phyloP scores from a whole-genome alignment of 2,797 vertebrate species.

The Prionace glauca region DNA sequence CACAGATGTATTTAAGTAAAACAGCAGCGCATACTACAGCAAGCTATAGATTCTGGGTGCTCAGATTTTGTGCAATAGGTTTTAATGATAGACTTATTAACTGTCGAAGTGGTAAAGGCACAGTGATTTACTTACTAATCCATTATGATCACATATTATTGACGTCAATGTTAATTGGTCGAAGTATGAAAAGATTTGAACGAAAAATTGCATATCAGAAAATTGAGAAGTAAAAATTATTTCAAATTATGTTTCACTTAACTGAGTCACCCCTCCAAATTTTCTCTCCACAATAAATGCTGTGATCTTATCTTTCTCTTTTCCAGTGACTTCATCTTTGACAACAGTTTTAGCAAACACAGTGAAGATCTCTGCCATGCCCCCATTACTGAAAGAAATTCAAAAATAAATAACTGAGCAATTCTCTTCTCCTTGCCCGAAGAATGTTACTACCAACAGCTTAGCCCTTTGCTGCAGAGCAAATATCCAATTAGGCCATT shows the following conservation, averaged over 20 bases:
- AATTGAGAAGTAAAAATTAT: neutral
- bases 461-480: neutral
- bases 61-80: neutral
- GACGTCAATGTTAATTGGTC: neutral
- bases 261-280: slow-evolving; percentile 38
- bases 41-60: neutral
- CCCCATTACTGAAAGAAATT: slow-evolving; percentile 37
- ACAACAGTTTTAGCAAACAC: slow-evolving; percentile 36
- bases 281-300: slow-evolving; percentile 38
- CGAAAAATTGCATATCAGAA: neutral
- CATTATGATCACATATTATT: neutral
- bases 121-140: neutral
- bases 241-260: neutral
- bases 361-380: slow-evolving; percentile 38
- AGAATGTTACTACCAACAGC: too few relatives aligned
- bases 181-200: neutral
- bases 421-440: neutral
- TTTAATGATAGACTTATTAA: neutral
- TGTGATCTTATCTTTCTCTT: slow-evolving; percentile 35
- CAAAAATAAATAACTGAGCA: neutral
- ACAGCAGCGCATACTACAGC: neutral
- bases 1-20: neutral
- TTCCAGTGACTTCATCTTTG: neutral
- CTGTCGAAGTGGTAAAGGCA: neutral
- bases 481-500: neutral